Evolutionary conservation across 2,113 vertebrate species (phyloP).

Genomic region (Typhlomys cinereus): DNA sequence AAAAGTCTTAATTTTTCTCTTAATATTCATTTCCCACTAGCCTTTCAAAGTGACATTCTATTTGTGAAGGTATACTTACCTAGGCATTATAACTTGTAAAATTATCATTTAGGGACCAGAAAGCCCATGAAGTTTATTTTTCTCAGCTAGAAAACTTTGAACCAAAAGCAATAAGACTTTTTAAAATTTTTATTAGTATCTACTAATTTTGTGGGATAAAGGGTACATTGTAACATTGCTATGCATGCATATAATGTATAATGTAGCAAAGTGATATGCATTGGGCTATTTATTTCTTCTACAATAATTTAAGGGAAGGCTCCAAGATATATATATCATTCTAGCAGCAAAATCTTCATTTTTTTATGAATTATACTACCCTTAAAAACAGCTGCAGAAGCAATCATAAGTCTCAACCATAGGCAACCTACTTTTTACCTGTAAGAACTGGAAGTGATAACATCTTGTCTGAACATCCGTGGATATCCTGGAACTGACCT

Average conservation of each 20-base stretch:
- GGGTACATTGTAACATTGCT: not conserved
- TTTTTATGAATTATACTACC: not conserved
- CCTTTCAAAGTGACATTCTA: slow-evolving; percentile 46
- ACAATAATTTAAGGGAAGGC: not conserved
- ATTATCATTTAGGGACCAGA: not conserved
- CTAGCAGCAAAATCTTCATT: not conserved
- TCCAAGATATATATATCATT: not conserved
- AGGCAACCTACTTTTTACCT: not conserved
- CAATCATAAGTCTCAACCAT: not conserved
- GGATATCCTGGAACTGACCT: not conserved
- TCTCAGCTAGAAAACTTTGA: not conserved
- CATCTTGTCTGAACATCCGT: not conserved
- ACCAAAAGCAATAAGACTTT: not conserved
- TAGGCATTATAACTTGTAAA: not conserved
- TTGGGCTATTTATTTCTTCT: slow-evolving; percentile 41
- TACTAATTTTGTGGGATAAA: not conserved
- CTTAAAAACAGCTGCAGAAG: slow-evolving; percentile 6
- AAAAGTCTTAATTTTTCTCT: slow-evolving; percentile 19
- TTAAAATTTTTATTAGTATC: not conserved
- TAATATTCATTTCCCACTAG: slow-evolving; percentile 13
- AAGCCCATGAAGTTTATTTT: not conserved
- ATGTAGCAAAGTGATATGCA: not conserved
- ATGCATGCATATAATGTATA: not conserved
- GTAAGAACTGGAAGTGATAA: not conserved
- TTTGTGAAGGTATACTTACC: not conserved